These are phyloP conservation scores for Acrocephalus scirpaceus DNA, from an alignment of 2,797 vertebrate genomes.

Conservation along the genomic window DNA sequence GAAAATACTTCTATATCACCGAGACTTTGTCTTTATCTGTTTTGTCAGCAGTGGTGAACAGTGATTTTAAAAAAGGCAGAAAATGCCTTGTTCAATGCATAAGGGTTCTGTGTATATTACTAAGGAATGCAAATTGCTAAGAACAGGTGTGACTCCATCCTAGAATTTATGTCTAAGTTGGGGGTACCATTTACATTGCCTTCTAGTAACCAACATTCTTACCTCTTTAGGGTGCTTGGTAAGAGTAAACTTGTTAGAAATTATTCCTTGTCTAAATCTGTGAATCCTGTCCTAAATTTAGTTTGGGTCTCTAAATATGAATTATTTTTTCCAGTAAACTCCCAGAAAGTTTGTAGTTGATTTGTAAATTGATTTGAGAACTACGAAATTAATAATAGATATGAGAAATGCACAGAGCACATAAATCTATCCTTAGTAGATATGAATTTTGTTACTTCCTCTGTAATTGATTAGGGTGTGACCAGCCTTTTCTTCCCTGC, in stretches of 20 bases:
- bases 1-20: background rate
- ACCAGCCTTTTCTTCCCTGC: background rate
- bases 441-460: background rate
- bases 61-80: background rate
- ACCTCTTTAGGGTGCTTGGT: background rate
- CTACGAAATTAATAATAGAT: background rate
- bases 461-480: background rate
- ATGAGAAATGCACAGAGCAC: background rate
- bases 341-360: background rate
- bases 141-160: background rate
- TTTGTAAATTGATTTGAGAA: background rate
- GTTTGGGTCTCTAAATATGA: background rate
- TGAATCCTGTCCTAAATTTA: background rate
- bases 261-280: background rate
- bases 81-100: background rate
- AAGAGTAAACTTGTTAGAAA: background rate
- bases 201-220: background rate
- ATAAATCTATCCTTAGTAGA: background rate
- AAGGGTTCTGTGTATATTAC: background rate
- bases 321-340: background rate
- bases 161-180: background rate
- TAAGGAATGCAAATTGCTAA: background rate
- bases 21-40: background rate
- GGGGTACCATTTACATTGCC: background rate
- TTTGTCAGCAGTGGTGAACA: background rate